phyloP scores from a whole-genome alignment of 2,797 vertebrate species.

The Dallia pectoralis region DNA sequence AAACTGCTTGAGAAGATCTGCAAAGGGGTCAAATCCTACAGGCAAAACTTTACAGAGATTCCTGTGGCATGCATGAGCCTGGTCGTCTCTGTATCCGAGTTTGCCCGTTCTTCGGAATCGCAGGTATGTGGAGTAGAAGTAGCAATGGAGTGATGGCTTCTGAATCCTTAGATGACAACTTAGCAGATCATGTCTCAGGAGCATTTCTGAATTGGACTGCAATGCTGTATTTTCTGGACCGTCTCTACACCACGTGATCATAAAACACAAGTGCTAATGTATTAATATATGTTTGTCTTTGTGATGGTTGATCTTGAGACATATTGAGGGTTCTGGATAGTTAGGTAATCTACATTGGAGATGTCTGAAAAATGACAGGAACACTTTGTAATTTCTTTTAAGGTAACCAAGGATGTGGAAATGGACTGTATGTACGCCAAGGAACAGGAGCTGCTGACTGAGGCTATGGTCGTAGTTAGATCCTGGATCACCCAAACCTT shows the following conservation, averaged over 20 bases:
- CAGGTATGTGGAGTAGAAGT: conserved; percentile 49
- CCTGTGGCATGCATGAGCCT: conserved; percentile 69
- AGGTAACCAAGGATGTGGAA: conserved; percentile 24
- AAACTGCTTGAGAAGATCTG: conserved; percentile 76
- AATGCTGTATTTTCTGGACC: background rate
- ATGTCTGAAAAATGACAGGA: background rate
- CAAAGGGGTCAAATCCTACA: conserved; percentile 3
- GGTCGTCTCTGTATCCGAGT: conserved; percentile 63
- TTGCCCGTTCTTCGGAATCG: conserved; percentile 27
- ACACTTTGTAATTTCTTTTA: background rate
- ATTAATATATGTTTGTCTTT: background rate
- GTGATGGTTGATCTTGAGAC: background rate
- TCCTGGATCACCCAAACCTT: conserved; percentile 62
- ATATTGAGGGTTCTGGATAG: background rate
- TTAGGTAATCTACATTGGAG: background rate
- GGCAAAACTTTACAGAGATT: fast-evolving
- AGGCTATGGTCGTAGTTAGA: conserved; percentile 52
- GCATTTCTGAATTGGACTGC: background rate
- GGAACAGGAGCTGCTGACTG: conserved; percentile 28
- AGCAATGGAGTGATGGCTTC: background rate
- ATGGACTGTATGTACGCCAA: conserved; percentile 17
- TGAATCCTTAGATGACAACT: background rate
- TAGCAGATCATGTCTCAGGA: background rate
- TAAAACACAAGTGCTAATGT: background rate
- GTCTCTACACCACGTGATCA: background rate